These are phyloP conservation scores for Drosophila neocordata DNA, from an alignment of 1,140 invertebrate species.

Conservation along the genomic window DNA sequence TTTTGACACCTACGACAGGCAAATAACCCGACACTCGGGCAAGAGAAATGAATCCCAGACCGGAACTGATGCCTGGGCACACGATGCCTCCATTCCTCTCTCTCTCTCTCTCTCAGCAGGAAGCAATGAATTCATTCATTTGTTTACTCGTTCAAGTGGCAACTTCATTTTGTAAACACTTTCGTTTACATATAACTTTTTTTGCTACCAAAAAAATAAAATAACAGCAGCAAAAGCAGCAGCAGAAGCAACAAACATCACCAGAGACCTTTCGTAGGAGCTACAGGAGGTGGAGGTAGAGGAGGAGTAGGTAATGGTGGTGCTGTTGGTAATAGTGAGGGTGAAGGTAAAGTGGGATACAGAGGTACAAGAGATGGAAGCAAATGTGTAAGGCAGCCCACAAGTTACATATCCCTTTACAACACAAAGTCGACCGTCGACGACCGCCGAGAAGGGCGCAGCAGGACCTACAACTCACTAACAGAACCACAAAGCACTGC, in stretches of 20 bases:
- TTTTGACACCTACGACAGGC: conserved; percentile 73
- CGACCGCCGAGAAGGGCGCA: conserved; percentile 25
- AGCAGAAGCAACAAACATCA: conserved; percentile 8
- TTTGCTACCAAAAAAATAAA: conserved; percentile 45
- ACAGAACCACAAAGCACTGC: conserved; percentile 21
- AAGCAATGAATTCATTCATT: conserved; percentile 81
- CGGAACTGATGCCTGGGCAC: conserved; percentile 42
- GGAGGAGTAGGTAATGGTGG: background rate
- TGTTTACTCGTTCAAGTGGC: conserved; percentile 80
- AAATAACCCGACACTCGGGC: conserved; percentile 39
- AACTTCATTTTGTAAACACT: conserved; percentile 81
- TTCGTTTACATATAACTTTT: conserved; percentile 80
- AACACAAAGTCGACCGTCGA: conserved; percentile 66
- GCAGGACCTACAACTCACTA: conserved; percentile 45
- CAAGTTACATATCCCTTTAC: conserved; percentile 78
- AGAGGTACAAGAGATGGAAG: background rate
- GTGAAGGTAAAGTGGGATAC: too few species aligned
- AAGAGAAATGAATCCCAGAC: conserved; percentile 34
- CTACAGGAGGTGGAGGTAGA: background rate
- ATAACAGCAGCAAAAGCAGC: conserved; percentile 53
- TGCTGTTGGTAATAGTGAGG: too few species aligned
- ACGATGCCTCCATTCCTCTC: background rate
- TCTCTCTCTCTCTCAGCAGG: conserved; percentile 21
- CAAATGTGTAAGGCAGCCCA: conserved; percentile 67
- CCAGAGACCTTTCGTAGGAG: background rate